Base-by-base conservation (phyloP, 2,888 invertebrate genomes). In the Drosophila pegasa region DNA sequence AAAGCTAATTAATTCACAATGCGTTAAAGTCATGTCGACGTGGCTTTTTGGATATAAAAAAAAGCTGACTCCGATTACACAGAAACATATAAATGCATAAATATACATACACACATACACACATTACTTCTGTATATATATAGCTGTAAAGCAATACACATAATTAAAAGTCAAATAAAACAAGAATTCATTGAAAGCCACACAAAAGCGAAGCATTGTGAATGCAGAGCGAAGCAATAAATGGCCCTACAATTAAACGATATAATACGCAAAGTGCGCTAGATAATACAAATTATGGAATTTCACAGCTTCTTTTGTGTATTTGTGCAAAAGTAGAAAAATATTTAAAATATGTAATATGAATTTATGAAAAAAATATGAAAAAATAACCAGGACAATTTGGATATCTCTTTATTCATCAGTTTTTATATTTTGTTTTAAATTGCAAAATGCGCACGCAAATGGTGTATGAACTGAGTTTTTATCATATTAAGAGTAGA, bases 1-100 rank as follows among this genome's bases (percentile, higher is more conserved):
- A 71, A 69, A 77, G 71, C 71, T 84, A 71, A 84, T 84, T 80
- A 78, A 75, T 65, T 74, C 54, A 38, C 52, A 67, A 57, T 38
- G 29, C 72, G 60, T 20, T 54, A 57, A 57, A 50, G 14, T 45
- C n/a, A n/a, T 6, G 25, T 20, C 20, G 38, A 29, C 2, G 9
- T 2, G 37, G 52, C 38, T 54, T 40, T 43, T 25, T 25, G 25
- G 25, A 25, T 43, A 43, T 27, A 37, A 37, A 37, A 16, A 31
- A 38, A 29, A 20, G n/a, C 29, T n/a, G 40, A 33, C 31, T 22
- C 16, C 22, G 12, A 41, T 55, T 55, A 14, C 57, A 57, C 14
- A 14, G 16, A 12, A 14, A 3, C 10, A 27, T 16, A 45, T 43
- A 10, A 27, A n/a, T 45, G 16, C 9, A 16, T n/a, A n/a, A 1